These are phyloP conservation scores for Enteromius thamalakanensis DNA, from an alignment of 2,797 vertebrate species.

Conservation along the genomic window DNA sequence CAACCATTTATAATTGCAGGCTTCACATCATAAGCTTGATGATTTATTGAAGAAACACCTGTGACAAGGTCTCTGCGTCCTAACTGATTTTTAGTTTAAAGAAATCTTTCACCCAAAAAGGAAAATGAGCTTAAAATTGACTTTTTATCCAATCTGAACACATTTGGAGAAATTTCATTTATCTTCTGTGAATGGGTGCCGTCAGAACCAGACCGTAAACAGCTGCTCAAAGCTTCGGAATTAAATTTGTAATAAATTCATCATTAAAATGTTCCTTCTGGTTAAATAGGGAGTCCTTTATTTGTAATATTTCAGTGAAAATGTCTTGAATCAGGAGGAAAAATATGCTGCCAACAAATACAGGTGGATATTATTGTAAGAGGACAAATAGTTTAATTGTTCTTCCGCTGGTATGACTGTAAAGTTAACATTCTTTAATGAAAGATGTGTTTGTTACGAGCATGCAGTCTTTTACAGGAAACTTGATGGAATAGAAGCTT, in stretches of 20 bases:
- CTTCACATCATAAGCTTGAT: background rate
- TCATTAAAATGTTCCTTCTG: background rate
- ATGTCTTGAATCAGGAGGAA: background rate
- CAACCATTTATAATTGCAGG: background rate
- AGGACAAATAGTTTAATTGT: background rate
- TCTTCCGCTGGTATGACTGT: background rate
- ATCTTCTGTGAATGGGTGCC: background rate
- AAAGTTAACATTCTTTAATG: background rate
- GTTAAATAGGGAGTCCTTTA: background rate
- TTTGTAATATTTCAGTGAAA: background rate
- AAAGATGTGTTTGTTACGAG: background rate
- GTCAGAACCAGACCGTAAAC: background rate
- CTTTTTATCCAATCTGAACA: background rate
- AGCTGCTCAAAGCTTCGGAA: background rate
- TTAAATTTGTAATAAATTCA: background rate
- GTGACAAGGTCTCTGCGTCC: background rate
- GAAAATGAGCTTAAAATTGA: background rate
- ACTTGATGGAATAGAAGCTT: background rate
- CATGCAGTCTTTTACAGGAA: background rate
- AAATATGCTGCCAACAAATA: background rate
- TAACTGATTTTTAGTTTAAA: background rate
- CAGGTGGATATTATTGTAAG: background rate
- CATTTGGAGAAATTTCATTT: background rate
- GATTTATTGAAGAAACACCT: background rate
- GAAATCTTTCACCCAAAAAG: background rate